Base-by-base conservation (phyloP, 2,888 invertebrate genomes). In the Helicoverpa assulta region DNA sequence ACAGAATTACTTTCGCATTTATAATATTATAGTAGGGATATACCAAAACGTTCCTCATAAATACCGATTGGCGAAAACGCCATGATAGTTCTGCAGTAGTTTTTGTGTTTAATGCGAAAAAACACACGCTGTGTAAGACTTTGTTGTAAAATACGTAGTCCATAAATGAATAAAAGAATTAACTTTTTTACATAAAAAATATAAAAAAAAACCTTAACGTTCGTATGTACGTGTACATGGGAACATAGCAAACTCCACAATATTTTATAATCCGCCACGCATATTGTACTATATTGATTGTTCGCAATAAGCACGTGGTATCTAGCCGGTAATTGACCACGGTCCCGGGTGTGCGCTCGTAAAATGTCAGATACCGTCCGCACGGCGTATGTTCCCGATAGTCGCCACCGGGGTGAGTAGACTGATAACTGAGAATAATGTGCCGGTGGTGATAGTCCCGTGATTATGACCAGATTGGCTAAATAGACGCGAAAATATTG, bases 331-430 rank as follows among this genome's bases (percentile, higher is more conserved):
- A 90, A 89, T 90, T 89, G 90, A 88, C 86, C 84, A 81, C 68
- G 76, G 80, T 70, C 70, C 69, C 69, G 79, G 78, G 78, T 70
- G 83, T 79, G 75, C 78, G 87, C 84, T 90, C 91, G 90, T 91
- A 91, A 90, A 90, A 78, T 85, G 89, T 86, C 88, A 85, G 91
- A 91, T 90, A 90, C 87, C 72, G 79, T 85, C 81, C 78, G 87
- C 85, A 87, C 84, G 82, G 81, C 85, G 85, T 85, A 70, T 82
- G 85, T 78, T 73, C 82, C 68, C 79, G 88, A 88, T 86, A 86
- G 76, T 78, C 76, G 82, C 82, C 82, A 82, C 79, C 61, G 81
- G 70, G 81, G 81, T 76, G 81, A 84, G 82, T 68, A 80, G 81
- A 61, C 80, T 68, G 82, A 82, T 82, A 82, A 55, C 67, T 67